phyloP scores from a whole-genome alignment of 2,888 invertebrate genomes.

The Drepanosiphum platanoidis region DNA sequence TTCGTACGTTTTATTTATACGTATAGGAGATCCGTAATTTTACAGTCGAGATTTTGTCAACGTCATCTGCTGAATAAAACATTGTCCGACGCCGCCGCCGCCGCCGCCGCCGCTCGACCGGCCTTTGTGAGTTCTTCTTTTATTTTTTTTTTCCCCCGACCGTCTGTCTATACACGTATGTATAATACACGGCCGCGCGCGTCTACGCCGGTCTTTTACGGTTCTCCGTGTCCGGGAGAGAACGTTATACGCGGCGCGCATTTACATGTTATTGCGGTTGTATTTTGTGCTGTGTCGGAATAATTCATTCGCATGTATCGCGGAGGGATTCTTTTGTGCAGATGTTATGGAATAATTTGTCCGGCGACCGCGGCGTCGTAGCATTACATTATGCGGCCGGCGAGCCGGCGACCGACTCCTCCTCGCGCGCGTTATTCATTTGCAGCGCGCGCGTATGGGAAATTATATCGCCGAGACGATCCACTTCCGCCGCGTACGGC shows the following conservation, averaged over 20 bases:
- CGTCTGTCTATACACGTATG: no score
- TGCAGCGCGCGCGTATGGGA: background rate
- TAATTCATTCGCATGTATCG: constrained; percentile 51
- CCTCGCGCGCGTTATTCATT: background rate
- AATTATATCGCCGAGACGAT: background rate
- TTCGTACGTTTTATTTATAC: background rate
- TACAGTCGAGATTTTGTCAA: constrained; percentile 50
- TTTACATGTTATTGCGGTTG: constrained; percentile 61
- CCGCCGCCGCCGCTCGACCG: no score
- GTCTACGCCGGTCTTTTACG: background rate
- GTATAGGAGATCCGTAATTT: background rate
- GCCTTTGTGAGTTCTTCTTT: constrained; percentile 16
- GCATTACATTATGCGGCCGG: no score
- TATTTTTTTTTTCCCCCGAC: background rate
- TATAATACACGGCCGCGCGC: no score
- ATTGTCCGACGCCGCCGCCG: constrained; percentile 37
- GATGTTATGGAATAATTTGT: constrained; percentile 53
- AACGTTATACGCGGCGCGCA: background rate
- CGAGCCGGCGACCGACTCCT: no score
- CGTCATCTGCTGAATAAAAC: constrained; percentile 59
- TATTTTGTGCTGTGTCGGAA: constrained; percentile 40
- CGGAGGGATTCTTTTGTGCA: constrained; percentile 39
- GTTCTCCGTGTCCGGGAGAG: background rate
- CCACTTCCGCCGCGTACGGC: background rate
- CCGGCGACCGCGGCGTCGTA: background rate